phyloP scores from a whole-genome alignment of 1,140 invertebrate genomes.

The Apis dorsata region DNA sequence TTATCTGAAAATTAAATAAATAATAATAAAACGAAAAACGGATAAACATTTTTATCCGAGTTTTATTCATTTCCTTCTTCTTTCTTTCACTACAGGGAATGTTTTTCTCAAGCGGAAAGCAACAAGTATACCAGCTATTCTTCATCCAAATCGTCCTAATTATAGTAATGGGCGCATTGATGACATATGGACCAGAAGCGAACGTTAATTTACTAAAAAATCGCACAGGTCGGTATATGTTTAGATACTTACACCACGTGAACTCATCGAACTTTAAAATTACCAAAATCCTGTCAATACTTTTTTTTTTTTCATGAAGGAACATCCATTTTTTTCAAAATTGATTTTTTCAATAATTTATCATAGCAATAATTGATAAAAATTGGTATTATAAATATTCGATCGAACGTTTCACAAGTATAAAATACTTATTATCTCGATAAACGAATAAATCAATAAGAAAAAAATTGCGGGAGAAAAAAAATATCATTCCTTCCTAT shows the following conservation, averaged over 20 bases:
- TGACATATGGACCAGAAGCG: conserved; percentile 73
- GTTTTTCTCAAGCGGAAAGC: conserved; percentile 53
- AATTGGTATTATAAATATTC: too few species aligned
- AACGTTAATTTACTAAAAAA: conserved; percentile 65
- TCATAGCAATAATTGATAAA: too few species aligned
- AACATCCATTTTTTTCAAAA: too few species aligned
- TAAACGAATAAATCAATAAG: neutral
- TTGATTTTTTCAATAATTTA: too few species aligned
- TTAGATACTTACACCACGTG: too few species aligned
- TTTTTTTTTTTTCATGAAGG: too few species aligned
- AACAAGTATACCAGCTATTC: conserved; percentile 70
- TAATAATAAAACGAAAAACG: too few species aligned
- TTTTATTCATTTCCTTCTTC: neutral
- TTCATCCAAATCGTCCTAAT: conserved; percentile 73
- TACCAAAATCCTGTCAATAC: too few species aligned
- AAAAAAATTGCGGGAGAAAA: neutral
- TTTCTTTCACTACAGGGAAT: conserved; percentile 52
- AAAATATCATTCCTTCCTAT: neutral
- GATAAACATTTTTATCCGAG: neutral
- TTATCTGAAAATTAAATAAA: too few species aligned
- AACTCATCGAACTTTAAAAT: too few species aligned
- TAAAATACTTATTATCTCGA: neutral
- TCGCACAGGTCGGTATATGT: conserved; percentile 62
- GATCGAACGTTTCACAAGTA: too few species aligned
- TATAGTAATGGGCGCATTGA: conserved; percentile 71